Conservation (phyloP, 2,797 vertebrate species). For the Columba guinea region DNA sequence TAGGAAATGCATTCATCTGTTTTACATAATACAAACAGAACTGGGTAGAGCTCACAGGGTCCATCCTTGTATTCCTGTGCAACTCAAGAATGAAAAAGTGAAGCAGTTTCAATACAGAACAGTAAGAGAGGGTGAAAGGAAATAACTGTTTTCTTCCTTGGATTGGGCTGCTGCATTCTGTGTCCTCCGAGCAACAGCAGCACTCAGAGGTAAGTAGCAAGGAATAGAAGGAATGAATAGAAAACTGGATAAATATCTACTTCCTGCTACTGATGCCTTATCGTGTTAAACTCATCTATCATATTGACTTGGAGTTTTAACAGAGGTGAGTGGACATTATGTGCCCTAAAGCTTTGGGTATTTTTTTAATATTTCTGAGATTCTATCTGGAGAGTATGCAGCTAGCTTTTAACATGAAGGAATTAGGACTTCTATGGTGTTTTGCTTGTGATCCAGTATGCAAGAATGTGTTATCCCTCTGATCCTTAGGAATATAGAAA, state of each 20-base stretch:
- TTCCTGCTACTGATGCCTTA: neutral
- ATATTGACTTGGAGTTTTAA: neutral
- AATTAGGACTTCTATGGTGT: neutral
- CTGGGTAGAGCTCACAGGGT: constrained; percentile 20
- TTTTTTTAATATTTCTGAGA: neutral
- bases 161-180: neutral
- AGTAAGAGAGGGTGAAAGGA: neutral
- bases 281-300: neutral
- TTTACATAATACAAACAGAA: constrained; percentile 53
- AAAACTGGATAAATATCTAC: neutral
- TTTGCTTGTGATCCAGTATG: neutral
- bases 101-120: constrained; percentile 6
- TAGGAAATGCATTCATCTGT: constrained; percentile 9
- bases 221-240: neutral
- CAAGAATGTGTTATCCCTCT: neutral
- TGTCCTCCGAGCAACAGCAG: constrained; percentile 15
- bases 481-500: neutral
- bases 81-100: neutral
- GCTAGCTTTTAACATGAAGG: neutral
- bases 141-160: neutral
- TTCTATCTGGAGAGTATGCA: neutral
- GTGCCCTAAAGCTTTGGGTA: neutral
- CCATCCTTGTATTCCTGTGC: neutral
- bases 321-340: neutral
- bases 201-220: neutral